A percentile compares a stretch with the other conserved stretches of the same genome.
phyloP scores from a whole-genome alignment of 1,140 invertebrate species.

The Stegodyphus dumicola region DNA sequence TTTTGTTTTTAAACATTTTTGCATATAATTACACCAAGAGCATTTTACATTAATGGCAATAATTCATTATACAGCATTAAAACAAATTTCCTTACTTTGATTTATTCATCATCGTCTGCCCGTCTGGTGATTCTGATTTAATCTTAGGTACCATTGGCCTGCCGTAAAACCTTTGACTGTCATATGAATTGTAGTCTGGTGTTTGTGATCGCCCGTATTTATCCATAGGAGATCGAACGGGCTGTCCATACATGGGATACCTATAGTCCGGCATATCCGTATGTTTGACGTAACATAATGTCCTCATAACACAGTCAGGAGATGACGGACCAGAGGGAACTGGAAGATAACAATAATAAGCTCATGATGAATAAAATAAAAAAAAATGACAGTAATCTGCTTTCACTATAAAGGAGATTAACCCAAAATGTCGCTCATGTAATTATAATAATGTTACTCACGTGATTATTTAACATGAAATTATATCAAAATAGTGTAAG shows the following conservation, averaged over 20 bases:
- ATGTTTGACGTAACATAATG: conserved; percentile 48
- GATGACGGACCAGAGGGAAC: conserved; percentile 60
- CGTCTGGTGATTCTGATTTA: conserved; percentile 51
- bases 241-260: conserved; percentile 46
- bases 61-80: too few species aligned
- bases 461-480: too few species aligned
- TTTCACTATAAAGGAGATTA: too few species aligned
- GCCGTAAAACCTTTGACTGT: conserved; percentile 43
- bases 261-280: conserved; percentile 58
- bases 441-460: too few species aligned
- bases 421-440: too few species aligned
- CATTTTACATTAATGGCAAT: too few species aligned
- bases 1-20: too few species aligned
- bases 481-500: too few species aligned
- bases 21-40: too few species aligned
- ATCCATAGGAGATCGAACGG: conserved; percentile 37
- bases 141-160: conserved; percentile 42
- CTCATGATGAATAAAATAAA: too few species aligned
- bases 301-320: conserved; percentile 58
- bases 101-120: conserved; percentile 41
- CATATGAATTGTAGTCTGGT: conserved; percentile 44
- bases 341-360: background rate
- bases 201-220: conserved; percentile 53
- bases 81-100: conserved; percentile 18
- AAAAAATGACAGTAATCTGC: too few species aligned